Evolutionary conservation across 2,797 vertebrate genomes (phyloP).

Genomic region (Psittacula derbiana): DNA sequence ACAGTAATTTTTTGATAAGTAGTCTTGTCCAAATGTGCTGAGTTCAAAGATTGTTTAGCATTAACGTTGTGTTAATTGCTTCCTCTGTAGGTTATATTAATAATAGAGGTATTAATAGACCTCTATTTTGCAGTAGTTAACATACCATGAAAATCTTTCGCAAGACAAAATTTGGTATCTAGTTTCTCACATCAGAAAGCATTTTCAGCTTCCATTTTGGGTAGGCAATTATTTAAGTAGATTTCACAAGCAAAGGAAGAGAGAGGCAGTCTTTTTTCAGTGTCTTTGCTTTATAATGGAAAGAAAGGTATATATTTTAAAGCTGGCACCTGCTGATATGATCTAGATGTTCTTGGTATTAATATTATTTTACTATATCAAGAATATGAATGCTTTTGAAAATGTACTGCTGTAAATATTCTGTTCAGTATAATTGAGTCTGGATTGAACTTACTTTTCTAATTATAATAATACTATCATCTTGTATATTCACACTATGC

Average conservation of each 20-base stretch:
- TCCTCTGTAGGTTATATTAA: slow-evolving; percentile 11
- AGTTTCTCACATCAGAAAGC: not conserved
- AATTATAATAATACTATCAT: not conserved
- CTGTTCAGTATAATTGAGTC: not conserved
- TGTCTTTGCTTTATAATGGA: not conserved
- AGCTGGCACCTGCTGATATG: not conserved
- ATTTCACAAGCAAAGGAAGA: not conserved
- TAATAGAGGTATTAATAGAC: not conserved
- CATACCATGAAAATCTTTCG: not conserved
- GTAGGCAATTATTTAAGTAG: not conserved
- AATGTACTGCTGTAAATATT: not conserved
- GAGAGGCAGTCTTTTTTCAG: not conserved
- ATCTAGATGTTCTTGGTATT: not conserved
- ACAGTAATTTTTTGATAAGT: slow-evolving; percentile 41
- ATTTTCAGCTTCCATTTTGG: not conserved
- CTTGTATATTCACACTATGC: not conserved
- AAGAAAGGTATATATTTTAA: not conserved
- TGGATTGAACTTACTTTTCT: not conserved
- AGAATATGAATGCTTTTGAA: not conserved
- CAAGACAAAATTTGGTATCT: not conserved
- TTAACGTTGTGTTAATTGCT: slow-evolving; percentile 24
- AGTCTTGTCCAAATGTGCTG: slow-evolving; percentile 20
- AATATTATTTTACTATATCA: not conserved
- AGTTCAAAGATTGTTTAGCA: slow-evolving; percentile 39
- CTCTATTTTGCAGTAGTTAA: not conserved